phyloP scores from a whole-genome alignment of 2,113 vertebrate species.

The Datnioides undecimradiatus region DNA sequence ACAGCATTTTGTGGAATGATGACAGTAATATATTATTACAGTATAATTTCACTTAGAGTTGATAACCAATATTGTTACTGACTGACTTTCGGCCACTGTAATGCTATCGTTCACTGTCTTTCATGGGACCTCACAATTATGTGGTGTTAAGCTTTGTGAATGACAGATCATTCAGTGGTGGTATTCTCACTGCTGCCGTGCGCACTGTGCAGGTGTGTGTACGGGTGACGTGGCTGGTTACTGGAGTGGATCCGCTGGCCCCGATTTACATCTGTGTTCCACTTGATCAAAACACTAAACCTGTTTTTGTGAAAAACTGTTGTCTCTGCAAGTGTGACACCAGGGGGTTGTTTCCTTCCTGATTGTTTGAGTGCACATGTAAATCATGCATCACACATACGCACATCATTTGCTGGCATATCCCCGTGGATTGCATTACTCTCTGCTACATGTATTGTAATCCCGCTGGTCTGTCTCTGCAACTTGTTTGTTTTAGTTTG shows the following conservation, averaged over 20 bases:
- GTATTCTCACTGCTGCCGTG: too few species aligned
- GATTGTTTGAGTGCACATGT: background rate
- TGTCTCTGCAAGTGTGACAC: background rate
- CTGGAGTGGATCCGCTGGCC: slow-evolving; percentile 45
- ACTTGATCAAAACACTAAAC: slow-evolving; percentile 35
- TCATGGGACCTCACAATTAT: background rate
- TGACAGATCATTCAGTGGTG: background rate
- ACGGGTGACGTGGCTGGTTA: slow-evolving; percentile 14
- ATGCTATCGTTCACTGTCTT: too few species aligned
- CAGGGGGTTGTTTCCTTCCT: background rate
- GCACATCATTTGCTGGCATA: slow-evolving; percentile 12
- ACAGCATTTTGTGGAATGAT: background rate
- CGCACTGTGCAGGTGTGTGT: slow-evolving; percentile 59
- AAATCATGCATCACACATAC: slow-evolving; percentile 19
- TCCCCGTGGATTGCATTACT: background rate
- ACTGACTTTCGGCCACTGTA: too few species aligned
- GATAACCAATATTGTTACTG: background rate
- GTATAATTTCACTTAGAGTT: background rate
- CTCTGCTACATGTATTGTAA: background rate
- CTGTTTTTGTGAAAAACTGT: background rate
- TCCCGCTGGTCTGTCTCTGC: background rate
- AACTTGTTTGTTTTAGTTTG: background rate
- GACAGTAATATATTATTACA: background rate
- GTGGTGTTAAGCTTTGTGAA: background rate
- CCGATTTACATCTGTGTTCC: slow-evolving; percentile 56